phyloP scores from a whole-genome alignment of 2,797 vertebrate species.

The Malacoraja senta region DNA sequence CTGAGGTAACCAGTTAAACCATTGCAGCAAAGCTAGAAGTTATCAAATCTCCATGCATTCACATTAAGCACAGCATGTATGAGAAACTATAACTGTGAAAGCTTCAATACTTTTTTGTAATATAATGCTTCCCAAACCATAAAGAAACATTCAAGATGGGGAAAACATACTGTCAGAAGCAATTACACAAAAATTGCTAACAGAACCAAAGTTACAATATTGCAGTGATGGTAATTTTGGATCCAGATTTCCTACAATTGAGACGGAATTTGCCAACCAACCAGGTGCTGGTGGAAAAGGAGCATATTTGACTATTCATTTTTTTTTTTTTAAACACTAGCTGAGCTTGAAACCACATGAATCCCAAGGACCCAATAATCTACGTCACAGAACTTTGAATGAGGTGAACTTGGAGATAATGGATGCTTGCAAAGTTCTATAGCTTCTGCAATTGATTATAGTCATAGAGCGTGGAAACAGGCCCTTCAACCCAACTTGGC shows the following conservation, averaged over 20 bases:
- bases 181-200: background rate
- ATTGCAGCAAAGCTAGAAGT: background rate
- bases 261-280: background rate
- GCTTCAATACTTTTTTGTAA: background rate
- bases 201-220: background rate
- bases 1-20: background rate
- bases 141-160: background rate
- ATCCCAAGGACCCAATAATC: no score
- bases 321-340: no score
- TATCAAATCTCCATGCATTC: background rate
- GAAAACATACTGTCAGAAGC: background rate
- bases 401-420: no score
- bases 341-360: no score
- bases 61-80: background rate
- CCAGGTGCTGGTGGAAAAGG: background rate
- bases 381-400: no score
- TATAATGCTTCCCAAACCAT: no score
- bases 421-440: no score
- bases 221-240: background rate
- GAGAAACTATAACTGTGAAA: background rate
- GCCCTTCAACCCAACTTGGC: no score
- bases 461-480: no score
- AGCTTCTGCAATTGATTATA: no score
- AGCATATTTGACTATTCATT: background rate
- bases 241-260: background rate